Percentiles rank a stretch among this genome's conserved stretches.
Evolutionary conservation across 2,797 vertebrate species (phyloP).

Genomic region (Rhynchonycteris naso): DNA sequence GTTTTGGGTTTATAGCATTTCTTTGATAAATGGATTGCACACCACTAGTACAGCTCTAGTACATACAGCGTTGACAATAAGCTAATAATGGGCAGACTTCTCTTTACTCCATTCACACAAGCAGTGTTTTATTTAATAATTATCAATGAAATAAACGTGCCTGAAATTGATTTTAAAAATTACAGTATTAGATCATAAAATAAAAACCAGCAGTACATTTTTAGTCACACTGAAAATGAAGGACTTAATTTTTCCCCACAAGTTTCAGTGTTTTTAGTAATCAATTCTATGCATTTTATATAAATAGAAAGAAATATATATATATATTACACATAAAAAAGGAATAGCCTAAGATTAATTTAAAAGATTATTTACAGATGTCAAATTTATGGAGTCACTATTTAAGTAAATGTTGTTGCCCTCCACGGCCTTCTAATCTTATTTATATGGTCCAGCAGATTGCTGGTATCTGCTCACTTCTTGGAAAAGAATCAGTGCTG

Average conservation of each 20-base stretch:
- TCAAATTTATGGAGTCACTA: constrained; percentile 78
- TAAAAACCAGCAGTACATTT: constrained; percentile 89
- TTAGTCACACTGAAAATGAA: constrained; percentile 87
- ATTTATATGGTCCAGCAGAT: constrained; percentile 74
- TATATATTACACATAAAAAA: constrained; percentile 81
- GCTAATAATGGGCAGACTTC: constrained; percentile 86
- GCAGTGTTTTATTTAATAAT: constrained; percentile 93
- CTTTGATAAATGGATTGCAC: constrained; percentile 78
- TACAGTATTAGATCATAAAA: constrained; percentile 87
- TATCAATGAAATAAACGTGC: constrained; percentile 90
- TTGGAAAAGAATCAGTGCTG: constrained; percentile 81
- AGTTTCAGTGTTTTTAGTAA: constrained; percentile 87
- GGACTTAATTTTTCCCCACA: constrained; percentile 85
- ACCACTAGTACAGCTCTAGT: constrained; percentile 86
- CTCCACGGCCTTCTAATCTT: constrained; percentile 73
- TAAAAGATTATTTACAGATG: constrained; percentile 76
- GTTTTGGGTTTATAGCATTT: constrained; percentile 77
- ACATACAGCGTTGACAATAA: constrained; percentile 85
- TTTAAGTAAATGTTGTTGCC: constrained; percentile 75
- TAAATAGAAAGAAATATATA: constrained; percentile 82
- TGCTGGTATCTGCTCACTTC: constrained; percentile 73
- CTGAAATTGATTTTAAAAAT: constrained; percentile 87
- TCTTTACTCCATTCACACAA: constrained; percentile 88
- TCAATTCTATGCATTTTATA: constrained; percentile 89
- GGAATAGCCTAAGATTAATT: constrained; percentile 82